Base-by-base conservation (phyloP, 1,140 invertebrate species). In the Drosophila sechellia region DNA sequence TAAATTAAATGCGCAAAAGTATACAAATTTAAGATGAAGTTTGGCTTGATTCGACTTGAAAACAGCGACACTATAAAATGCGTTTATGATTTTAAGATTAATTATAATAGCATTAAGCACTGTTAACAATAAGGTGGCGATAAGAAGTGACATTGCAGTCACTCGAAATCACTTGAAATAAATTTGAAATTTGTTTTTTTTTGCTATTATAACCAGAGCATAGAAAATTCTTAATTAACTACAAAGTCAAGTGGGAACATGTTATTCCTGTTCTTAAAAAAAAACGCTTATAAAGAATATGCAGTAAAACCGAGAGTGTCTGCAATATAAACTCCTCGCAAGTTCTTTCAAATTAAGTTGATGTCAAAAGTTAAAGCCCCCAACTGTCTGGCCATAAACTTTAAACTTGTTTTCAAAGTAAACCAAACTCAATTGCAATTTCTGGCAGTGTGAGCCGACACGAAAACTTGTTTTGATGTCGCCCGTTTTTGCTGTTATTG, bases 401-500 rank as follows among this genome's bases (percentile, higher is more conserved):
- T 52, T 20, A 52, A 39, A 39, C 20, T 39, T 53, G 50, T 58
- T 27, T 27, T 40, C 17, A 11, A 63, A 58, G 34, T 48, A 10
- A 48, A n/a, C 15, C 43, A 15, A 64, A 63, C 20, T n/a, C 20
- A 37, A 43, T 45, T 45, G 46, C 31, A 55, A 35, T 69, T 54
- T 69, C 25, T 65, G 57, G 13, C 48, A 43, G 56, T 65, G 60
- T 63, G 55, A 12, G 31, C 27, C 6, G n/a, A 20, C 61, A 56
- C 12, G 31, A 45, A 77, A 87, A 86, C 83, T 79, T 73, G 83
- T 86, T 86, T 86, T 57, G 63, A 57, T 73, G 60, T 55, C 50
- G 63, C 75, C 68, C 79, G 68, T 69, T 78, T 59, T 65, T 85
- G 72, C 63, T 86, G 69, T 87, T 86, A 81, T 86, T 86, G 83